Evolutionary conservation across 1,140 invertebrate species (phyloP), one percentile per base, ranked within the genome.

Genomic region (Brachionus paranguensis): DNA sequence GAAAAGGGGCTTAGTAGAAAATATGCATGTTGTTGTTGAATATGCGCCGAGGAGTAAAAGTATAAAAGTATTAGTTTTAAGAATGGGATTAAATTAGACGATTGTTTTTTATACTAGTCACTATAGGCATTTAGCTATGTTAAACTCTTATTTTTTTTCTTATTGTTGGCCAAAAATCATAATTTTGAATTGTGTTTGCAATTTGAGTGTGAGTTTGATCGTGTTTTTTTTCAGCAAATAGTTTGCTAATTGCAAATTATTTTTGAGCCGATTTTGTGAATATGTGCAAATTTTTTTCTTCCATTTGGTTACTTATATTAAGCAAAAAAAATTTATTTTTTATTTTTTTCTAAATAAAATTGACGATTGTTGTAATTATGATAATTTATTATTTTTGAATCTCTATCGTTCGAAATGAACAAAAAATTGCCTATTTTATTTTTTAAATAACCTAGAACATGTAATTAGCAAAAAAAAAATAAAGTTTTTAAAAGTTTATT

Each of bases 101-200:
- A 60, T 60, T 60, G 53, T 60, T 60, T 60, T 60, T 60, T 60
- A 60, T 60, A 60, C 53, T 60, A 60, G 53, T 60, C 53, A 60
- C 53, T 60, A 60, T 60, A 60, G 53, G 53, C 53, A 60, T 20
- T 60, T 60, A 60, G 53, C 20, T 60, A 60, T 60, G 53, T 60
- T 60, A 60, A 60, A 60, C 53, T 60, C 10, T 60, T 60, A 8
- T 12, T 50, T 50, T 50, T 12, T 50, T 50, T 50, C n/a, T 12
- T 14, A 5, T 50, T 50, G 45, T 50, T 53, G 12, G 53, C 20
- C 53, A 60, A 60, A 60, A 60, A 60, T 60, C 20, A 60, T 60
- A 60, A 60, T 60, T 60, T 60, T 2, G 53, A 60, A 60, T 60
- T 60, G 20, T 60, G 20, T 60, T 60, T 60, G n/a, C 8, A 60